Evolutionary conservation across 1,140 invertebrate species (phyloP), one percentile per base, ranked within the genome.

Genomic region (Bombyx mandarina): DNA sequence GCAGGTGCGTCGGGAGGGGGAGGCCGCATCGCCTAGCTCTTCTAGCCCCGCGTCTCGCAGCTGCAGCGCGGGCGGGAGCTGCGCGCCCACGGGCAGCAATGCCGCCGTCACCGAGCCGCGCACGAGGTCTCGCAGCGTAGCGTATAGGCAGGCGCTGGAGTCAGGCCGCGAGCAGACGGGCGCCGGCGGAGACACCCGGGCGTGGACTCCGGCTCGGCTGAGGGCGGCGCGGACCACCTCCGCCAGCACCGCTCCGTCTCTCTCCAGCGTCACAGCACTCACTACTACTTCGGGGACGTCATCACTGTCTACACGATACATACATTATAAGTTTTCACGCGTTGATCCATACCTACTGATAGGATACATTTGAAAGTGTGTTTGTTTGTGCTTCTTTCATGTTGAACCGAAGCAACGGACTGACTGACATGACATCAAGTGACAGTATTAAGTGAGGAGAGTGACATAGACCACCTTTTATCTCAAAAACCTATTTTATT

Each of bases 1-100:
- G 57, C 61, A 93, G 91, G 66, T 92, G 90, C 89, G 96, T 93
- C 52, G 93, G 91, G 56, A 93, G 90, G 94, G 90, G 0, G 94
- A 94, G 8, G 88, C 76, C 93, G 82, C 53, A 94, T 59, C 61
- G 9, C 61, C 61, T 6, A 60, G 54, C 54, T 59, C 57, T 58
- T 53, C 50, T 8, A 63, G 57, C 6, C 61, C 61, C 10, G 8
- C 22, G 57, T 63, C 57, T n/a, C 61, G 56, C 56, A 62, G 56
- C 26, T 26, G 42, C 57, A 59, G 61, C 45, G 45, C 49, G 42
- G 52, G 57, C 42, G 54, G 57, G 46, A 53, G 54, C 6, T 52
- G 61, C 43, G 54, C 53, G 8, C 56, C 57, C 50, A 57, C 10
- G 7, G 52, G 48, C 53, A 62, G 47, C 44, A 62, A 22, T 45